phyloP scores from a whole-genome alignment of 1,140 invertebrate species.

The Gonioctena quinquepunctata region DNA sequence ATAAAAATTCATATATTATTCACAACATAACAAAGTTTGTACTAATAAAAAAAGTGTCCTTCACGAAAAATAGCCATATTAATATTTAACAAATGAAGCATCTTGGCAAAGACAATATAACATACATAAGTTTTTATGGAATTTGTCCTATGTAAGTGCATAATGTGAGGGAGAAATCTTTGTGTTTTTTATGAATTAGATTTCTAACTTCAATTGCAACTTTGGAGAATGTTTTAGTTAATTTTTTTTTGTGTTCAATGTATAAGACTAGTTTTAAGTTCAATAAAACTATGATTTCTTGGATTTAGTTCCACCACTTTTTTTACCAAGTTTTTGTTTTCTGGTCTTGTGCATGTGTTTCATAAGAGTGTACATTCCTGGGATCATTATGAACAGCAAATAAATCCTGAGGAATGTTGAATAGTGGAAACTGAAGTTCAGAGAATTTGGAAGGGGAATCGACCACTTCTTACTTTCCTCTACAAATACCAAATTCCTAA shows the following conservation, averaged over 20 bases:
- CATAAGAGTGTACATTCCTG: slow-evolving; percentile 76
- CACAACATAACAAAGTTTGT: too few relatives aligned
- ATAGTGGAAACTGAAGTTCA: slow-evolving; percentile 87
- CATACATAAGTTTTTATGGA: neutral
- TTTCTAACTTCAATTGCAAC: neutral
- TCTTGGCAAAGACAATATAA: too few relatives aligned
- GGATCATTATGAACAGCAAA: slow-evolving; percentile 74
- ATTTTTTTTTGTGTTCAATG: too few relatives aligned
- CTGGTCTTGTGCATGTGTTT: slow-evolving; percentile 75
- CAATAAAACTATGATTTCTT: neutral
- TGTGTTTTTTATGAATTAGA: neutral
- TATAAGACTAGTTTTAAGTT: too few relatives aligned
- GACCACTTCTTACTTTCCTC: slow-evolving; percentile 82
- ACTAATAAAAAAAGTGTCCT: too few relatives aligned
- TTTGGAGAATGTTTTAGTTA: too few relatives aligned
- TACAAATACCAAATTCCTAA: slow-evolving; percentile 86
- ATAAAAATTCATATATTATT: too few relatives aligned
- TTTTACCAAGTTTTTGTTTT: slow-evolving; percentile 62
- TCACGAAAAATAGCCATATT: too few relatives aligned
- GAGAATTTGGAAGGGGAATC: slow-evolving; percentile 77
- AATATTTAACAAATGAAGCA: too few relatives aligned
- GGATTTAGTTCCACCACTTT: neutral
- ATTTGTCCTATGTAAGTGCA: too few relatives aligned
- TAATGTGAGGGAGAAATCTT: too few relatives aligned
- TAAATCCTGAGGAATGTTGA: slow-evolving; percentile 79